These are phyloP conservation scores for Mylabris sibirica DNA, from an alignment of 2,888 invertebrate species.

Conservation along the genomic window DNA sequence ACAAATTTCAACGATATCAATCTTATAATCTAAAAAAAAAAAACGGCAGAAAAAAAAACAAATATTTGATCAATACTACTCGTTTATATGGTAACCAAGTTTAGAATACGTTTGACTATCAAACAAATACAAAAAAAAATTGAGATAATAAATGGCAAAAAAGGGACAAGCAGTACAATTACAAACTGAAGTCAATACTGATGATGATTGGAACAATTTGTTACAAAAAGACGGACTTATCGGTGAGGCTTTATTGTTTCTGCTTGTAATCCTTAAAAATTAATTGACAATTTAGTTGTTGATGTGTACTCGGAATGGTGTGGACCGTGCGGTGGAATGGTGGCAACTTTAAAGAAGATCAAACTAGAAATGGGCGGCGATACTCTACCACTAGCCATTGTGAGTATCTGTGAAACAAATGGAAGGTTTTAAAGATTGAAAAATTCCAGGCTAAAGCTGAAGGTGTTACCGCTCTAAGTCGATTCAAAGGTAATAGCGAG, in stretches of 20 bases:
- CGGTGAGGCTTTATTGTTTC: slow-evolving; percentile 62
- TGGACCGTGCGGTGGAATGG: slow-evolving; percentile 87
- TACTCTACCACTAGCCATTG: slow-evolving; percentile 78
- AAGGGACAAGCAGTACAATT: slow-evolving; percentile 79
- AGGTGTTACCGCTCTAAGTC: slow-evolving; percentile 73
- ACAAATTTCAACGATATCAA: slow-evolving; percentile 29
- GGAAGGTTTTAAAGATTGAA: slow-evolving; percentile 8
- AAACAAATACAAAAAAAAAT: not conserved
- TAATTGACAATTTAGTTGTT: slow-evolving; percentile 67
- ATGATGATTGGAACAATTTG: slow-evolving; percentile 87
- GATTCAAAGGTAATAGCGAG: slow-evolving; percentile 84
- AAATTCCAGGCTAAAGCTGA: slow-evolving; percentile 77
- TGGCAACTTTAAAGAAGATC: slow-evolving; percentile 82
- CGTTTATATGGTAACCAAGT: not conserved
- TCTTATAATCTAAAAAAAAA: slow-evolving; percentile 34
- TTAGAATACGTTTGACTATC: not conserved
- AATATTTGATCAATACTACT: slow-evolving; percentile 3
- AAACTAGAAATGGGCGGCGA: slow-evolving; percentile 90
- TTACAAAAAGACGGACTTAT: slow-evolving; percentile 78
- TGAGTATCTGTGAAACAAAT: slow-evolving; percentile 56
- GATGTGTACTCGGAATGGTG: slow-evolving; percentile 93
- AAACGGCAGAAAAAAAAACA: not conserved
- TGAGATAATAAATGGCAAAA: slow-evolving; percentile 67
- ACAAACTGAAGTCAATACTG: slow-evolving; percentile 80
- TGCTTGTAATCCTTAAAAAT: slow-evolving; percentile 9